Evolutionary conservation across 92 coral and sea anemone genomes (phyloP), one percentile per base, ranked within the genome.

Genomic region (Muricea muricata): DNA sequence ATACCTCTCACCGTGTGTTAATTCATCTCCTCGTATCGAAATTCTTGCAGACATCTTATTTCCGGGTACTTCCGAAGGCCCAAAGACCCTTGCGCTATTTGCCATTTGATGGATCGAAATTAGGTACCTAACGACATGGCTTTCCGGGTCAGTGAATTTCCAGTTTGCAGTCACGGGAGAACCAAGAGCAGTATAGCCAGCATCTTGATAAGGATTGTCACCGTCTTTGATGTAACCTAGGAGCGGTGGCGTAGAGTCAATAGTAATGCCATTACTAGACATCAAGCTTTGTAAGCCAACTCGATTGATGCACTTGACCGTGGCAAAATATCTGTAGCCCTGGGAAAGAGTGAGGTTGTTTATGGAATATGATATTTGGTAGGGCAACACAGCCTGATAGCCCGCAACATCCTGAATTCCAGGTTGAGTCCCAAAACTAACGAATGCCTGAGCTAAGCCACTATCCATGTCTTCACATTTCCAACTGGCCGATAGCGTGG

Each of bases 381-480:
- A 29, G 58, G 69, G 79, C 9, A 86, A 83, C 1, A 93, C 68
- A 14, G 25, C 23, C 31, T 88, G 94, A 39, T 81, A 93, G 32
- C 74, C 76, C 89, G 89, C 84, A 31, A 93, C 87, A 63, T 92
- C 92, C 13, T 84, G 52, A 47, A 86, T 82, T 57, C 99, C 99
- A 66, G 99, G 99, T 81, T 92, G 94, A n/a, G 93, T 89, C 4
- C 99, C 99, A 79, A 96, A 93, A 30, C 91, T 96, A 50, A 93
- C 73, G 46, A 84, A 84, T 29, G 88, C 89, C 11, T 89, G 81
- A 47, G 80, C 29, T 34, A 96, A 47, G 25, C 87, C 79, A 37
- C 97, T 93, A 70, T 96, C 93, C 13, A 84, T 73, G 82, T 96
- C 99, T 7, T 70, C 83, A 65, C 99, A 93, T 30, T 7, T 75